These are phyloP conservation scores for Oryzias javanicus DNA, from an alignment of 2,113 vertebrate genomes.

Conservation along the genomic window DNA sequence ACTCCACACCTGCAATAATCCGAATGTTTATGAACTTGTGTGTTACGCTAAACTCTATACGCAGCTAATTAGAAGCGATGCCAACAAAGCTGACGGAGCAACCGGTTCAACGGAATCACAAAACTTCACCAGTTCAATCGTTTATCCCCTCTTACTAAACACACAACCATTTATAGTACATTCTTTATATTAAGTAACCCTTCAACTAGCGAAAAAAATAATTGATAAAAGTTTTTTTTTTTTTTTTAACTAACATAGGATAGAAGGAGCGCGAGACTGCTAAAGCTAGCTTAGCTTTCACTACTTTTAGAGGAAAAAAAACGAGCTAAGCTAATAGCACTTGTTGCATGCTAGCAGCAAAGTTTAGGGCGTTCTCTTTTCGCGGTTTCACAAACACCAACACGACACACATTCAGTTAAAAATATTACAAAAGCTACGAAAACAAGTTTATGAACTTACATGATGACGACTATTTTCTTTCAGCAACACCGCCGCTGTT, in stretches of 20 bases:
- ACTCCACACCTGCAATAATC: background rate
- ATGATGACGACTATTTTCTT: constrained; percentile 37
- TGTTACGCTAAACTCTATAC: too few species aligned
- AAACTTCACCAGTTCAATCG: too few species aligned
- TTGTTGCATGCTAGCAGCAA: constrained; percentile 66
- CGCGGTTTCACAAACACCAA: background rate
- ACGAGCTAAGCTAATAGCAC: constrained; percentile 39
- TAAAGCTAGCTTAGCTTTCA: constrained; percentile 21
- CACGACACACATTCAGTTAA: too few species aligned
- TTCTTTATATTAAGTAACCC: too few species aligned
- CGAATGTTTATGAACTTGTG: too few species aligned
- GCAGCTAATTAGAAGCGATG: background rate
- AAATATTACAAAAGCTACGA: too few species aligned
- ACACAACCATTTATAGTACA: too few species aligned
- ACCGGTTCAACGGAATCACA: too few species aligned
- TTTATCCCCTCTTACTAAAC: too few species aligned
- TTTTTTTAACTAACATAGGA: background rate
- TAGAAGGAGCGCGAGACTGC: background rate
- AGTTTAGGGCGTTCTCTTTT: constrained; percentile 68
- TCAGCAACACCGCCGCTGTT: constrained; percentile 10
- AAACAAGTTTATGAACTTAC: constrained; percentile 48
- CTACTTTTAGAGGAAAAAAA: background rate
- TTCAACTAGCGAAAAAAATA: background rate
- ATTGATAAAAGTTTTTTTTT: too few species aligned
- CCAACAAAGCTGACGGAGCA: background rate